These are phyloP conservation scores for Calonectris borealis DNA, from an alignment of 2,113 vertebrate genomes.

Conservation along the genomic window DNA sequence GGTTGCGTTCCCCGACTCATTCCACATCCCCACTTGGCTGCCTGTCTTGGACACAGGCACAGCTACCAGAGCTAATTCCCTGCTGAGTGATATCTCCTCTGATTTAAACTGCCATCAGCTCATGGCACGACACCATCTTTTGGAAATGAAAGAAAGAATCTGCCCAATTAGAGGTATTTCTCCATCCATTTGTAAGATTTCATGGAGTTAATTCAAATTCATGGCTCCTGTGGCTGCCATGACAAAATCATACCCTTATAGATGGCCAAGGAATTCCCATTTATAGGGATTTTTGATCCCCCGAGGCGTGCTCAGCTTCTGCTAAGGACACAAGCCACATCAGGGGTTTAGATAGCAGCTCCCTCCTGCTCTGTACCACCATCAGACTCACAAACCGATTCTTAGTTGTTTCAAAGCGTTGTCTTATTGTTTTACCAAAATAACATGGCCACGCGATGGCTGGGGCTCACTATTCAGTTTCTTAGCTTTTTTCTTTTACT, in stretches of 20 bases:
- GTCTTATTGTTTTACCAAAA: not conserved
- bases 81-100: slow-evolving; percentile 9
- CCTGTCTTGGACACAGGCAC: not conserved
- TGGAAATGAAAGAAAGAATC: not conserved
- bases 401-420: not conserved
- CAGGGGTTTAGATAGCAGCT: not conserved
- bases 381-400: not conserved
- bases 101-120: slow-evolving; percentile 4
- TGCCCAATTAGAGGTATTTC: slow-evolving; percentile 23
- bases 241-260: slow-evolving; percentile 3
- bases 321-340: not conserved
- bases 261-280: slow-evolving; percentile 38
- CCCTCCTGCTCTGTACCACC: not conserved
- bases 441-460: fast-evolving
- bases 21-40: not conserved
- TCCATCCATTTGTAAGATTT: slow-evolving; percentile 47
- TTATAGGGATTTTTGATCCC: slow-evolving; percentile 47
- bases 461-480: not conserved
- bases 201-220: slow-evolving; percentile 22
- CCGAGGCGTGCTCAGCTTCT: not conserved
- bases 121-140: not conserved
- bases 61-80: not conserved
- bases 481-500: not conserved
- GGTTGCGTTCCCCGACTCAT: not conserved
- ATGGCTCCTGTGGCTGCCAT: not conserved